A percentile compares a stretch with the other conserved stretches of the same genome.
Conservation (phyloP, 92 coral and sea anemone species). For the Palythoa caribaeorum region DNA sequence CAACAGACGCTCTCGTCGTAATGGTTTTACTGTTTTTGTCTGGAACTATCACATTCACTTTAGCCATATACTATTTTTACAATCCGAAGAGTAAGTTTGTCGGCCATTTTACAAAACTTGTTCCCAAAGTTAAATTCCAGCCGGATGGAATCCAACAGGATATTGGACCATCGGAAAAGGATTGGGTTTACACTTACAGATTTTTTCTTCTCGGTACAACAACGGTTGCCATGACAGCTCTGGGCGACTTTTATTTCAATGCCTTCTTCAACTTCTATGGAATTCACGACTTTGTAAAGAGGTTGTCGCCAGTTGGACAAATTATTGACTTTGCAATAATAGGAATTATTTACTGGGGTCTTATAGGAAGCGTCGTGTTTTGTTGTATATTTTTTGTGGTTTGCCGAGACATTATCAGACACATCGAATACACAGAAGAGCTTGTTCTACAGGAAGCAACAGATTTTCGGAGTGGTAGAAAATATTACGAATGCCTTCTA, state of each 20-base stretch:
- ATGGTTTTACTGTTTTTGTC: constrained; percentile 52
- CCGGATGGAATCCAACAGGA: constrained; percentile 59
- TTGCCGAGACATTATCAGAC: constrained; percentile 58
- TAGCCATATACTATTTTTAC: constrained; percentile 57
- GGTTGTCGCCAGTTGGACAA: background rate
- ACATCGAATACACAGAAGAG: constrained; percentile 62
- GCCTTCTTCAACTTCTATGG: constrained; percentile 11
- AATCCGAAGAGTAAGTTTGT: constrained; percentile 51
- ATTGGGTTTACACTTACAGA: constrained; percentile 41
- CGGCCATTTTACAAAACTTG: constrained; percentile 45
- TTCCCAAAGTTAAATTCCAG: constrained; percentile 58
- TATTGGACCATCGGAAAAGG: constrained; percentile 43
- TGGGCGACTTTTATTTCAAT: background rate
- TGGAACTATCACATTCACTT: constrained; percentile 54
- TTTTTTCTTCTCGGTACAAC: background rate
- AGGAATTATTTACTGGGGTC: constrained; percentile 47
- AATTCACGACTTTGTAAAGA: constrained; percentile 4
- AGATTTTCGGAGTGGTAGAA: constrained; percentile 53
- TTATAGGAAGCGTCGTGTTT: constrained; percentile 38
- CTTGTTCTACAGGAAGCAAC: constrained; percentile 33
- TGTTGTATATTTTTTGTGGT: constrained; percentile 65
- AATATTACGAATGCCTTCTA: constrained; percentile 60
- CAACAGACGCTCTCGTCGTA: constrained; percentile 56
- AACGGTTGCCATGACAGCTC: background rate
- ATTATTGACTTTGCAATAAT: constrained; percentile 30